A percentile compares a stretch with the other conserved stretches of the same genome.
phyloP scores from a whole-genome alignment of 2,888 invertebrate species.

The Leucania comma region DNA sequence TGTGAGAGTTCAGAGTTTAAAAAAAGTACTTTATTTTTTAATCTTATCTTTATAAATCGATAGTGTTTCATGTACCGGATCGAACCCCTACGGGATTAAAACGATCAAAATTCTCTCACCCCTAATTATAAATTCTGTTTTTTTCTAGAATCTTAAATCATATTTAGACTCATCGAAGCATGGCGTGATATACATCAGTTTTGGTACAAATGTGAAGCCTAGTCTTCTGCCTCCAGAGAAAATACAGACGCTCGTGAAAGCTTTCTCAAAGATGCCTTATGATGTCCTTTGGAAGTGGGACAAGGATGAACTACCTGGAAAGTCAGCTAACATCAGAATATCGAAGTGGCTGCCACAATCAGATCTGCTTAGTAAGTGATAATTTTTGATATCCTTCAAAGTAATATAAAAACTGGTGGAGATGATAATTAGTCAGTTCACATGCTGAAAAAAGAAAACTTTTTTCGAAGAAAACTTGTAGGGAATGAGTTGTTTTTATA shows the following conservation, averaged over 20 bases:
- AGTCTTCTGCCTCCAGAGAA: conserved; percentile 73
- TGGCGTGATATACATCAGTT: conserved; percentile 86
- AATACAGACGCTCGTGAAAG: conserved; percentile 72
- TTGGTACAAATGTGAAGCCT: conserved; percentile 82
- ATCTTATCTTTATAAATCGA: too few species aligned
- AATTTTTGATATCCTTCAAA: not conserved
- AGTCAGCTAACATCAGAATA: conserved; percentile 79
- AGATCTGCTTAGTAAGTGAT: conserved; percentile 57
- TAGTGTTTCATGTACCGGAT: too few species aligned
- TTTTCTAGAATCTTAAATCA: conserved; percentile 74
- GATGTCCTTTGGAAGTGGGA: conserved; percentile 87
- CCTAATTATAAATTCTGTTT: not conserved
- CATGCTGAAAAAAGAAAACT: too few species aligned
- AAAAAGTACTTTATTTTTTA: too few species aligned
- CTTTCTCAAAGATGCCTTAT: conserved; percentile 82
- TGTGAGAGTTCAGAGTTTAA: too few species aligned
- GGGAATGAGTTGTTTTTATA: too few species aligned
- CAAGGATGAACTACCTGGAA: conserved; percentile 74
- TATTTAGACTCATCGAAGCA: conserved; percentile 79
- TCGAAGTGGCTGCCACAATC: conserved; percentile 86
- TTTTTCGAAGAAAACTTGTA: too few species aligned
- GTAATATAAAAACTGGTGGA: too few species aligned
- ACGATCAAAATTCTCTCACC: too few species aligned
- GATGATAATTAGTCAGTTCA: too few species aligned
- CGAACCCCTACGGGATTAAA: too few species aligned